Percentiles rank a stretch among this genome's conserved stretches.
Evolutionary conservation across 2,888 invertebrate species (phyloP).

Genomic region (Smittia aterrima): DNA sequence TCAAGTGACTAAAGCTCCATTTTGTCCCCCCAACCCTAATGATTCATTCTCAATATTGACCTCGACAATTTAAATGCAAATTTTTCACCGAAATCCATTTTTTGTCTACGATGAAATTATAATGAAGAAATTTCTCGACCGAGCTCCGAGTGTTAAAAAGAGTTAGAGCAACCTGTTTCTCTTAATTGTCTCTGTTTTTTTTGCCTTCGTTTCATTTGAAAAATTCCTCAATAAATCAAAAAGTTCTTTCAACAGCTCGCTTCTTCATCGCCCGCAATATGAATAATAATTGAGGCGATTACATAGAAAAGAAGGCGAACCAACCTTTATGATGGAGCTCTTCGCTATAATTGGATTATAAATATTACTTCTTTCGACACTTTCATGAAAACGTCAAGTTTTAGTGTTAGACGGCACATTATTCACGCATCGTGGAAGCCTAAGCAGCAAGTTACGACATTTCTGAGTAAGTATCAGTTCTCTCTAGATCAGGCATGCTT

Average conservation of each 20-base stretch:
- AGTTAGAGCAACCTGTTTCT: slow-evolving; percentile 40
- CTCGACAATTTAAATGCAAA: slow-evolving; percentile 36
- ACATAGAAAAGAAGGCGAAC: slow-evolving; percentile 6
- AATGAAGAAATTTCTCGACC: slow-evolving; percentile 37
- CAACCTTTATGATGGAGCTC: background rate
- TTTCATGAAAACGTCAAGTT: slow-evolving; percentile 39
- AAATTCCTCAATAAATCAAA: slow-evolving; percentile 36
- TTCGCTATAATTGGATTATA: slow-evolving; percentile 40
- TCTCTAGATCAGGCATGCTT: background rate
- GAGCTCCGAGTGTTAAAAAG: slow-evolving; percentile 33
- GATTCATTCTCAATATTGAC: slow-evolving; percentile 28
- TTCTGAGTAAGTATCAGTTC: slow-evolving; percentile 10
- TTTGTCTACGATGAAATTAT: slow-evolving; percentile 5
- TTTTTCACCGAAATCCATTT: slow-evolving; percentile 20
- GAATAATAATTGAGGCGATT: slow-evolving; percentile 37
- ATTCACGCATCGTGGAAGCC: slow-evolving; percentile 41
- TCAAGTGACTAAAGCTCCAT: no score
- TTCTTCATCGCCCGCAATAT: slow-evolving; percentile 16
- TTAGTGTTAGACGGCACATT: slow-evolving; percentile 38
- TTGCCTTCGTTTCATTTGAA: background rate
- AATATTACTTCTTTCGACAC: slow-evolving; percentile 41
- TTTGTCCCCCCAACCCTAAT: no score
- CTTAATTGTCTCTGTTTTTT: slow-evolving; percentile 38
- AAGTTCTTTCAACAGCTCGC: slow-evolving; percentile 30
- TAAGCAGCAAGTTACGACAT: slow-evolving; percentile 17